Base-by-base conservation (phyloP, 2,113 vertebrate species). In the Atherinomorus stipes region DNA sequence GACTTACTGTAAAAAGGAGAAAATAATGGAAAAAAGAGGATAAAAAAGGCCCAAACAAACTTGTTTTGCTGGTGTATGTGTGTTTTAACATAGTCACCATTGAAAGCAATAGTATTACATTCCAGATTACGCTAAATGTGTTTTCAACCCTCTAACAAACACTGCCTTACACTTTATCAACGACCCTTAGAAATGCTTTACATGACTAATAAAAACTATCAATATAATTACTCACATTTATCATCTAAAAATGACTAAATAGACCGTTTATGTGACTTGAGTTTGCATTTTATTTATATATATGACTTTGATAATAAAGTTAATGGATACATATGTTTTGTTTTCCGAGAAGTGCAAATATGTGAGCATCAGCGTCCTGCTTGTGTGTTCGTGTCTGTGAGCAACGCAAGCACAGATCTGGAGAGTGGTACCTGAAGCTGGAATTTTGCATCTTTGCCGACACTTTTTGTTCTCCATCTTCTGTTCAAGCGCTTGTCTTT, bases 381-480 rank as follows among this genome's bases (percentile, higher is more conserved):
- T 18, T 53, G 34, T 68, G 54, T 64, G 42, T 83, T 45, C 67
- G 64, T 72, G 66, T 56, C 1, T 22, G 22, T 25, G 40, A 37
- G 13, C 23, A n/a, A 52, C 25, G 50, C 38, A 7, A 28, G 18
- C 42, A 50, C 42, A 77, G 61, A 45, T 72, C 26, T 68, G 22
- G 85, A 81, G 59, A 62, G 34, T 84, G 78, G 94, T 98, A 99
- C 98, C 98, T 99, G 97, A 87, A 98, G 97, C 88, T 98, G 98
- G 94, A 97, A 96, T 97, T 99, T 99, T 94, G 97, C 93, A 90
- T 99, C 97, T 98, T 99, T 99, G 96, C 97, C 97, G 94, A 99
- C 96, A 95, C 98, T 99, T 97, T 99, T 99, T 96, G 98, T 99
- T 96, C 98, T 98, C 98, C 98, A 99, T 94, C 98, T 96, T 96